Evolutionary conservation across 2,113 vertebrate species (phyloP), one percentile per base, ranked within the genome.

Genomic region (Silurus glanis): DNA sequence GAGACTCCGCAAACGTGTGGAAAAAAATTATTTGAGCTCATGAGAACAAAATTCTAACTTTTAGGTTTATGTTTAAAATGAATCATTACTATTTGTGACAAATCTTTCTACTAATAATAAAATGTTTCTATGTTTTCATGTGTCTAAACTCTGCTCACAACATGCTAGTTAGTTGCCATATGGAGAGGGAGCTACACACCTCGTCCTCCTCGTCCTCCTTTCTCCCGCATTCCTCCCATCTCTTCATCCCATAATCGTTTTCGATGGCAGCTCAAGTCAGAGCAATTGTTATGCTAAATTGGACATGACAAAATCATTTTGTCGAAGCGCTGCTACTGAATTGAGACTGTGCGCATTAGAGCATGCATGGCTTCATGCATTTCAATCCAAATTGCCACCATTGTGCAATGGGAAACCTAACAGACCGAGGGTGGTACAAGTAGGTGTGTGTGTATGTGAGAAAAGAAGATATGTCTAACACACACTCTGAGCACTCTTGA

Each of bases 301-400:
- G 83, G 80, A 88, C 88, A 86, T 58, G 86, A 86, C 76, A 78
- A 74, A 83, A 88, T 90, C 61, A 64, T 86, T 87, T 72, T 55
- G 83, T 86, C 45, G 28, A 81, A 55, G 89, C 82, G 86, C 51
- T 74, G 23, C 74, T 75, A 66, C 69, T 86, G 76, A 37, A 90
- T 85, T 90, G 84, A 67, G 78, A 92, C 89, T 82, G 64, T 74
- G 84, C 84, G 86, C 79, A 66, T 86, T 71, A 47, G 67, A 64
- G 78, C 62, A 62, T 87, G 75, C 71, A 62, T 72, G 75, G 66
- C 67, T 82, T 89, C 87, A 87, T 90, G 90, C 87, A 88, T 87
- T 89, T 72, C 84, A 89, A 91, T 85, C 59, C 83, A 82, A 90
- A 91, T 91, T 89, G 55, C 67, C 71, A 85, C 45, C 59, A 90